phyloP scores from a whole-genome alignment of 2,888 invertebrate genomes.

The Meloe dianella region DNA sequence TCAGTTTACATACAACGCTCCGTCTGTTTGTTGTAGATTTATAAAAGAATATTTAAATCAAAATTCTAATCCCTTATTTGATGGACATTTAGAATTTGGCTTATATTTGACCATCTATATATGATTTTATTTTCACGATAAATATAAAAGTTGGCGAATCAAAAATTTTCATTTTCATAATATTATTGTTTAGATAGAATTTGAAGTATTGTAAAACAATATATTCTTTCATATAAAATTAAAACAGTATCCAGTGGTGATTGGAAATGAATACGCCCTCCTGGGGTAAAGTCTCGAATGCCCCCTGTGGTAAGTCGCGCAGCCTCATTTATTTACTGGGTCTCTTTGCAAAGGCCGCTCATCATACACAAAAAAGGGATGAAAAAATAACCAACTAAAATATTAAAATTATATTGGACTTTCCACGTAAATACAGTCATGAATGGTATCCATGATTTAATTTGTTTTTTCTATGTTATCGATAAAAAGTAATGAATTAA shows the following conservation, averaged over 20 bases:
- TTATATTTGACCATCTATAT: neutral
- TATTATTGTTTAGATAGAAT: constrained; percentile 35
- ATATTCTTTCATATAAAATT: constrained; percentile 58
- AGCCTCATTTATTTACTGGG: constrained; percentile 57
- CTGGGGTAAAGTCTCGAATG: constrained; percentile 54
- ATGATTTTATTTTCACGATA: neutral
- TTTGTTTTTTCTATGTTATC: no score
- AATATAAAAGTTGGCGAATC: neutral
- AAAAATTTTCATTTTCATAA: constrained; percentile 5
- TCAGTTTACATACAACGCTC: constrained; percentile 32
- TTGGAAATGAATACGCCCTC: constrained; percentile 60
- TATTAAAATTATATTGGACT: constrained; percentile 1
- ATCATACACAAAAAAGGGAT: constrained; percentile 14
- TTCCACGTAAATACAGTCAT: neutral
- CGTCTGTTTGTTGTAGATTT: constrained; percentile 28
- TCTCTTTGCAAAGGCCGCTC: constrained; percentile 54
- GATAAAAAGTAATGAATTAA: neutral
- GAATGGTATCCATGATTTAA: no score
- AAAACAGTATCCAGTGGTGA: constrained; percentile 60
- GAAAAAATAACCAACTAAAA: constrained; percentile 24
- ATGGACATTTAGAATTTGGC: constrained; percentile 22
- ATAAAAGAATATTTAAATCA: constrained; percentile 33
- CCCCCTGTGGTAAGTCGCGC: constrained; percentile 58
- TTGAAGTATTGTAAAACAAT: constrained; percentile 56
- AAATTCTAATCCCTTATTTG: constrained; percentile 31